A percentile compares a stretch with the other conserved stretches of the same genome.
Conservation (phyloP, 2,888 invertebrate genomes). For the Hypsopygia costalis region DNA sequence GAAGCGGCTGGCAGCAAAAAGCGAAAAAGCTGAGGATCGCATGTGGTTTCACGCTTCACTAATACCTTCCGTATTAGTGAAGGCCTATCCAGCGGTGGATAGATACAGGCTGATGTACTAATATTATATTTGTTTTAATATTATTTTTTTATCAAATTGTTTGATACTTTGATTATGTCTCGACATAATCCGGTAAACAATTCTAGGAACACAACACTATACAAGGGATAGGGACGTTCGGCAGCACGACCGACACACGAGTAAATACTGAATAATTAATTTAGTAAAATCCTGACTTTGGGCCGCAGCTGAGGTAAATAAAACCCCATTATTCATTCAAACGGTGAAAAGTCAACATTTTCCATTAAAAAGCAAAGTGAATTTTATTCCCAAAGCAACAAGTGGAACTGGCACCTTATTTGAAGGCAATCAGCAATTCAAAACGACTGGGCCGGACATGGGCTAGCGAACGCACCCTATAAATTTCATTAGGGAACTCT, state of each 20-base stretch:
- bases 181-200: too few species aligned
- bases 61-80: too few species aligned
- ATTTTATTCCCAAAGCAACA: conserved; percentile 39
- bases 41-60: too few species aligned
- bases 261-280: conserved; percentile 18
- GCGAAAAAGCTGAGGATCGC: too few species aligned
- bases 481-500: conserved; percentile 20
- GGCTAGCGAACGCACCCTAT: conserved; percentile 25
- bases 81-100: too few species aligned
- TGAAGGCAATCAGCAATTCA: conserved; percentile 49
- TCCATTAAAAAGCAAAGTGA: conserved; percentile 41
- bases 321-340: conserved; percentile 38
- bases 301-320: conserved; percentile 17
- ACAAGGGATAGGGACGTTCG: neutral
- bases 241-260: conserved; percentile 3
- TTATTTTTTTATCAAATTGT: too few species aligned
- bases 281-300: conserved; percentile 1
- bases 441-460: conserved; percentile 35
- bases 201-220: neutral
- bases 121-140: too few species aligned
- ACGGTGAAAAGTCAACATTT: conserved; percentile 41
- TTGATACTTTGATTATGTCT: too few species aligned
- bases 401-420: conserved; percentile 38
- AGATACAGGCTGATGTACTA: too few species aligned
- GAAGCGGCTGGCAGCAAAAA: too few species aligned